These are phyloP conservation scores for Pipistrellus pipistrellus DNA, from an alignment of 2,797 vertebrate species.

Conservation along the genomic window DNA sequence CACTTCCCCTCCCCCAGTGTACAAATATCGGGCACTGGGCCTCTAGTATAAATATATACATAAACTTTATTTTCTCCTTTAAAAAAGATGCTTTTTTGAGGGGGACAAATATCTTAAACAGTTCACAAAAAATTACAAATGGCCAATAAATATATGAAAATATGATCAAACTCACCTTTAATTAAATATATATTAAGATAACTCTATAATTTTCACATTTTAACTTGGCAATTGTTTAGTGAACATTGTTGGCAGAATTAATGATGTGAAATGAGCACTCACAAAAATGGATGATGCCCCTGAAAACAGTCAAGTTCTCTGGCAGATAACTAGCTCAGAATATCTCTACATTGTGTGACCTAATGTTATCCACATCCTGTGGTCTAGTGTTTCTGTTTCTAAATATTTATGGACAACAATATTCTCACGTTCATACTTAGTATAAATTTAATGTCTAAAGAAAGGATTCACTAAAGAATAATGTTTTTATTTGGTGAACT, in stretches of 20 bases:
- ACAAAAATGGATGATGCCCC: accelerated
- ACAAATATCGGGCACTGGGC: not conserved
- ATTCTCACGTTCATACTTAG: not conserved
- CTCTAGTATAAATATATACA: not conserved
- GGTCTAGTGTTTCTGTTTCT: not conserved
- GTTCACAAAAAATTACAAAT: not conserved
- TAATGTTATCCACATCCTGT: not conserved
- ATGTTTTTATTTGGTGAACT: not conserved
- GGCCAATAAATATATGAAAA: not conserved
- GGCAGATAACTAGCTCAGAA: not conserved
- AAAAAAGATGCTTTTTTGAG: not conserved
- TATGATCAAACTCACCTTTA: not conserved
- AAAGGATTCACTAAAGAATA: not conserved
- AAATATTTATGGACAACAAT: not conserved
- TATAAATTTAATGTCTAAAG: not conserved
- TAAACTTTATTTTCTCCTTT: not conserved
- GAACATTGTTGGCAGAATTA: not conserved
- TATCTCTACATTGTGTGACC: not conserved
- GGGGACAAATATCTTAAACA: not conserved
- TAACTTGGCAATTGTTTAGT: not conserved
- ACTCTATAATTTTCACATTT: not conserved
- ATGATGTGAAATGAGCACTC: not conserved
- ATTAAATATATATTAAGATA: not conserved
- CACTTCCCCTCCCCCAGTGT: too few species aligned
- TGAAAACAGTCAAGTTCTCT: not conserved